Conservation (phyloP, 2,113 vertebrate species). For the Phaethon lepturus region DNA sequence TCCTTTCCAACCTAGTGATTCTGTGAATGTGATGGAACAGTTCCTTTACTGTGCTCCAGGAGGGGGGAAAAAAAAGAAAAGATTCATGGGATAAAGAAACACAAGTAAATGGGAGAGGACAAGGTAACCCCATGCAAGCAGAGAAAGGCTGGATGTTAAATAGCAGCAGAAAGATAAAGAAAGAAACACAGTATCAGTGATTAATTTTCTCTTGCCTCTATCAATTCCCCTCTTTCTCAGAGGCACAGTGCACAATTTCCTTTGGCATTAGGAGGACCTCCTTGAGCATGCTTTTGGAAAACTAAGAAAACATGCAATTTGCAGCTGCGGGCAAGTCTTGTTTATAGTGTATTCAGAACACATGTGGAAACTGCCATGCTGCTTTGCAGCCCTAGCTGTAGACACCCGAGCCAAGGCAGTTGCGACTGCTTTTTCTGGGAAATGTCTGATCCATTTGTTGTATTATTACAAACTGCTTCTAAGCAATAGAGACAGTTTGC, state of each 20-base stretch:
- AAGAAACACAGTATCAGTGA: not conserved
- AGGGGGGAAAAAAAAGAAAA: not conserved
- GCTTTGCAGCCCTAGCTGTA: not conserved
- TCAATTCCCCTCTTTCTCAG: not conserved
- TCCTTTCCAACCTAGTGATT: too few relatives aligned
- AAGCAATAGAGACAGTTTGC: not conserved
- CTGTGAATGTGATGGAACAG: not conserved
- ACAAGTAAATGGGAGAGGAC: not conserved
- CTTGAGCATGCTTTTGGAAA: not conserved
- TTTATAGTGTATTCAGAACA: not conserved
- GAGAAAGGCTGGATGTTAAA: not conserved
- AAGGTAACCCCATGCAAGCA: not conserved
- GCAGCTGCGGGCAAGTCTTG: not conserved
- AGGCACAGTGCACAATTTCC: not conserved
- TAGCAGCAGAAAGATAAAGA: not conserved
- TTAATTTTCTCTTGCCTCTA: not conserved
- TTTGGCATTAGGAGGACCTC: not conserved
- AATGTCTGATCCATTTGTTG: not conserved
- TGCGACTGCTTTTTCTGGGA: not conserved
- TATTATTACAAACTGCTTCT: not conserved
- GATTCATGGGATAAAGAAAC: not conserved
- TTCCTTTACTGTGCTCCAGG: not conserved
- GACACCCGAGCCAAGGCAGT: not conserved
- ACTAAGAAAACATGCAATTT: not conserved
- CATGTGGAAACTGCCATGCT: not conserved